Evolutionary conservation across 2,113 vertebrate genomes (phyloP), one percentile per base, ranked within the genome.

Genomic region (Telmatochromis sp.): DNA sequence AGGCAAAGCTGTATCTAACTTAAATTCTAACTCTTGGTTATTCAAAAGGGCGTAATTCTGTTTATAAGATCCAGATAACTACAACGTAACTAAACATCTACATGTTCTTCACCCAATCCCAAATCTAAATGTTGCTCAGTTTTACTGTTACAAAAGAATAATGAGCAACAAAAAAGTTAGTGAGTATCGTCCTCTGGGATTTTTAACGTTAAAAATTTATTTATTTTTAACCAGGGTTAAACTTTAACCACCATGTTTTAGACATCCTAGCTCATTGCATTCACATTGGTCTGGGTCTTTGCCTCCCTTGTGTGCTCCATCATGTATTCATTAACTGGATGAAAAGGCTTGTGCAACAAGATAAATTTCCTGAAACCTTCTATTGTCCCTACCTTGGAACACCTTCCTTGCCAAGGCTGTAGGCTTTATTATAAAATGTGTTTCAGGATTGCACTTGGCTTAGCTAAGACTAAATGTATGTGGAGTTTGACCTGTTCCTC

Each of bases 401-500:
- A 40, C 40, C 80, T 28, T 81, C 57, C 31, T 28, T 54, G 6
- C 19, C 84, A 13, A 54, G 40, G 9, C 47, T 21, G 28, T 21
- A 81, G 23, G 40, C 83, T 86, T 86, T 51, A 53, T 15, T 84
- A 53, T 47, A 21, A 21, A 60, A 35, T 55, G 9, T 26, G 55
- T 83, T 2, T 17, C 26, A 19, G 15, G 55, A 65, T 58, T 8
- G 79, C 83, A 73, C 57, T 89, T 63, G 83, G 55, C 85, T 86
- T 85, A 80, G 89, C 88, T 40, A 53, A 82, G 85, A 49, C 65
- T 89, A 87, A 86, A 84, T 70, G 83, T 83, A 54, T 80, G 80
- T 88, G 53, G 81, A 81, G 53, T 83, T 89, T 90, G 84, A 88
- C 89, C 84, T 80, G 86, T 54, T 87, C 23, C 82, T 89, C 88